Evolutionary conservation across 2,888 invertebrate genomes (phyloP), one percentile per base, ranked within the genome.

Genomic region (Steinernema scapterisci): DNA sequence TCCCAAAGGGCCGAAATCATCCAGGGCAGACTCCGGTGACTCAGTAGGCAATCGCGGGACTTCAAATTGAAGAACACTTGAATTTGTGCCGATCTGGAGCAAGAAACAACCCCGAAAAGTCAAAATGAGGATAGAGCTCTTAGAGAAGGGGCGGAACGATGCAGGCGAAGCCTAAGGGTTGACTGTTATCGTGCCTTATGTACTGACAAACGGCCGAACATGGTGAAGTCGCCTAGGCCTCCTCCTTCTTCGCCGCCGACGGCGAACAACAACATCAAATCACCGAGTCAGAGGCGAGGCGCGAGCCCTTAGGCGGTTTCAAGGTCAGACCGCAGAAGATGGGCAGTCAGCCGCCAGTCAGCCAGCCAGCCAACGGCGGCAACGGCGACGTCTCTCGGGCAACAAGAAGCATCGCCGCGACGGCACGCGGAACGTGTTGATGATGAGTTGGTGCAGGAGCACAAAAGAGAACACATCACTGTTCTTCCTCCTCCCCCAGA

Each of bases 221-320:
- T 63, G 31, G 63, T 31, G 31, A 63, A 11, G 19, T 38, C 38
- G 38, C 38, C 38, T 38, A 38, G 38, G n/a, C n/a, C 48, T n/a
- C n/a, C n/a, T n/a, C n/a, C n/a, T n/a, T n/a, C n/a, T n/a, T n/a
- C n/a, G 48, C 2, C 48, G 48, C 48, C 19, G 13, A 16, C 48
- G 5, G 9, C 63, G 63, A 31, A 63, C 27, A 63, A 63, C 63
- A 63, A 63, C 63, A 63, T 31, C 27, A 63, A 63, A 63, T 63
- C 63, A 31, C 6, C 27, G 31, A 63, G 63, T 63, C 63, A 63
- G 63, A 38, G 38, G 38, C 38, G 38, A 38, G 38, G 38, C 38
- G 38, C 48, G 48, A 48, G 48, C 63, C 63, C 63, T 63, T 63
- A 63, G 63, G 63, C 63, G 63, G 63, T 63, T 63, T 63, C 63